These are phyloP conservation scores for Bruchidius siliquastri DNA, from an alignment of 2,888 invertebrate genomes.

Conservation along the genomic window DNA sequence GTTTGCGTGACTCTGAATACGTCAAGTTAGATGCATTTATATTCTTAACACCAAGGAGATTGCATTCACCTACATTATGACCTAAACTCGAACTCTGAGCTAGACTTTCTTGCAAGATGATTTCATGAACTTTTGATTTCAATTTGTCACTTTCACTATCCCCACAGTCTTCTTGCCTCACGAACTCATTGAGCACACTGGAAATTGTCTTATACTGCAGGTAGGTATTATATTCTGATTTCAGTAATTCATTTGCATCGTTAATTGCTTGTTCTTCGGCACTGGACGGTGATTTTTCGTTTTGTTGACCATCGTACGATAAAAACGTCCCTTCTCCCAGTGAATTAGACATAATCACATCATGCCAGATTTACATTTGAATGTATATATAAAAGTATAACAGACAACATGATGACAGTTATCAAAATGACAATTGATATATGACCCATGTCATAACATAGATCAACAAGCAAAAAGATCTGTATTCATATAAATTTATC, in stretches of 20 bases:
- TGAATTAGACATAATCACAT: background rate
- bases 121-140: constrained; percentile 30
- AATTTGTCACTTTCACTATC: constrained; percentile 24
- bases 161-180: constrained; percentile 16
- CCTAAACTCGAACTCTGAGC: constrained; percentile 18
- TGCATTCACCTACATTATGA: constrained; percentile 8
- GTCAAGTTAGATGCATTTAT: constrained; percentile 31
- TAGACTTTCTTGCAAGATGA: constrained; percentile 27
- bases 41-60: constrained; percentile 16
- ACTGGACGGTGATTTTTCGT: background rate
- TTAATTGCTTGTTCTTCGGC: constrained; percentile 30
- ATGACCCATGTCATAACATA: too few relatives aligned
- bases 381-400: too few relatives aligned
- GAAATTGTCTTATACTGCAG: constrained; percentile 31
- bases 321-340: background rate
- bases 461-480: too few relatives aligned
- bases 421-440: too few relatives aligned
- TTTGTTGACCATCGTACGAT: background rate
- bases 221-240: constrained; percentile 31
- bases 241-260: constrained; percentile 31
- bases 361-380: background rate
- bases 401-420: too few relatives aligned
- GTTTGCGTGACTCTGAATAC: constrained; percentile 35
- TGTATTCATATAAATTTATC: too few relatives aligned
- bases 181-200: constrained; percentile 30